A percentile compares a stretch with the other conserved stretches of the same genome.
Evolutionary conservation across 2,113 vertebrate genomes (phyloP).

Genomic region (Meleagris gallopavo): DNA sequence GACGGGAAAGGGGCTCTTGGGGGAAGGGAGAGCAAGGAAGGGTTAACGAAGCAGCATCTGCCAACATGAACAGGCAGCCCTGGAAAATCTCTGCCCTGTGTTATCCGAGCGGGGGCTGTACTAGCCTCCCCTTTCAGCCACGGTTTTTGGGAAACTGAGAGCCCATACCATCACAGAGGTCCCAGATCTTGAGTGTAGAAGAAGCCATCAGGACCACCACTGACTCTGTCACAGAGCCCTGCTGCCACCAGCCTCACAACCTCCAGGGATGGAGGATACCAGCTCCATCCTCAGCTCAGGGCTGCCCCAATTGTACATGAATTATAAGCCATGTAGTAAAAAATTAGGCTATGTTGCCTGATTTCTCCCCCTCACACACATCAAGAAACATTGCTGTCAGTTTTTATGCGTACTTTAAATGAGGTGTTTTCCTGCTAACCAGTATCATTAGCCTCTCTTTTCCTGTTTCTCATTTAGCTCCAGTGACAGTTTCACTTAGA

Average conservation of each 20-base stretch:
- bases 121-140: rapidly evolving
- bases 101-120: background rate
- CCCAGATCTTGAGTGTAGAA: background rate
- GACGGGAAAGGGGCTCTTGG: background rate
- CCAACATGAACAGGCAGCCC: background rate
- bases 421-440: background rate
- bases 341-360: background rate
- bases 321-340: background rate
- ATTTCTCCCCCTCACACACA: rapidly evolving
- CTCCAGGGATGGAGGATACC: background rate
- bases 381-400: background rate
- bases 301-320: rapidly evolving
- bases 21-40: background rate
- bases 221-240: rapidly evolving
- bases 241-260: background rate
- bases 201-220: background rate
- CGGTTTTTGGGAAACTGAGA: rapidly evolving
- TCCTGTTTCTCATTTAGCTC: background rate
- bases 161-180: rapidly evolving
- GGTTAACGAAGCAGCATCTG: background rate
- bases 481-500: background rate
- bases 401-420: background rate
- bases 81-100: background rate
- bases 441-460: background rate
- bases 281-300: background rate